Percentiles rank a stretch among this genome's conserved stretches.
phyloP scores from a whole-genome alignment of 2,113 vertebrate species.

The Antigone vipio region DNA sequence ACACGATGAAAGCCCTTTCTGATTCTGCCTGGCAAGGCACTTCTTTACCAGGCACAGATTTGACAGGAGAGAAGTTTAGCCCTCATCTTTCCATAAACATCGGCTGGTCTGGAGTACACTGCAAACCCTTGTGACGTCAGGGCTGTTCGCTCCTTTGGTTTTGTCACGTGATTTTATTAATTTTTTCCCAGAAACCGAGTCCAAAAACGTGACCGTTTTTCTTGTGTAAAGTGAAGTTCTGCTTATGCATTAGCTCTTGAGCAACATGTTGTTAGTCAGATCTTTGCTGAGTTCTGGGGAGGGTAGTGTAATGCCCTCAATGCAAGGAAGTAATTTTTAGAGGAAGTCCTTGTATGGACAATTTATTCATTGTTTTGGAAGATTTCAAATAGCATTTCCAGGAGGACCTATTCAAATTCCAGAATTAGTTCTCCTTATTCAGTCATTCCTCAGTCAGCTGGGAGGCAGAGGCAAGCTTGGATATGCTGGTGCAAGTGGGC shows the following conservation, averaged over 20 bases:
- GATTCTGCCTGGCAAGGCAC: background rate
- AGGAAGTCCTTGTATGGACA: slow-evolving; percentile 8
- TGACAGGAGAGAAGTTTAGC: background rate
- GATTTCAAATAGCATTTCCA: background rate
- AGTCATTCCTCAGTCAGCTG: background rate
- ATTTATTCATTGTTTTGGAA: background rate
- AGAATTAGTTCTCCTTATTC: background rate
- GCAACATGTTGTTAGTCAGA: background rate
- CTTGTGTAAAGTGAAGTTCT: background rate
- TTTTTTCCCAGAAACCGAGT: background rate
- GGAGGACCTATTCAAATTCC: background rate
- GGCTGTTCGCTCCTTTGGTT: background rate
- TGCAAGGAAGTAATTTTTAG: background rate
- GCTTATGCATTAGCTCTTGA: background rate
- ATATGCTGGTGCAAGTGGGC: background rate
- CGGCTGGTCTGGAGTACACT: background rate
- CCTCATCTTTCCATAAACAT: background rate
- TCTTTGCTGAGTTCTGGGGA: background rate
- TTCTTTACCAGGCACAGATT: background rate
- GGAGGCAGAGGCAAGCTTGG: background rate
- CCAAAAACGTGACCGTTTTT: background rate
- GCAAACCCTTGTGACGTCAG: background rate
- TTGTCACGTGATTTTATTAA: background rate
- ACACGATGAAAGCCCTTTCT: background rate
- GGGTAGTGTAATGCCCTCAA: background rate